These are phyloP conservation scores for Oxyruncus cristatus DNA, from an alignment of 2,113 vertebrate genomes.

Conservation along the genomic window DNA sequence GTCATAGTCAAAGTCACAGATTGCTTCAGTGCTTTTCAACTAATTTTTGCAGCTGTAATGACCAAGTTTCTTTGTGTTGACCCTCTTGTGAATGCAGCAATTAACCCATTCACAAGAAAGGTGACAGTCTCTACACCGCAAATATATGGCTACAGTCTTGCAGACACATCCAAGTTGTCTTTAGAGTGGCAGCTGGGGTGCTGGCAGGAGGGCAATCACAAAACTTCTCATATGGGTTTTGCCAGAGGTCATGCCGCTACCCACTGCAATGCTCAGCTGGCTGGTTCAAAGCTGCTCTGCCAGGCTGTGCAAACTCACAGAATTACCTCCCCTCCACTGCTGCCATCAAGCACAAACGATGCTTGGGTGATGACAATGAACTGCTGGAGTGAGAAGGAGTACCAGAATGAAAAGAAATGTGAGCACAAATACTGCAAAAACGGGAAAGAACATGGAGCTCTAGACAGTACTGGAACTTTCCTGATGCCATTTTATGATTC, in stretches of 20 bases:
- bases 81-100: background rate
- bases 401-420: background rate
- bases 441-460: background rate
- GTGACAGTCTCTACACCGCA: background rate
- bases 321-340: background rate
- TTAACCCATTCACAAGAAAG: background rate
- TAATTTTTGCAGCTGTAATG: background rate
- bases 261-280: background rate
- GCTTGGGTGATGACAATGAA: background rate
- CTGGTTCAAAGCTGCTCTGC: background rate
- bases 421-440: background rate
- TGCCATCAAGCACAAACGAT: background rate
- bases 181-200: background rate
- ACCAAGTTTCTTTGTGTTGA: background rate
- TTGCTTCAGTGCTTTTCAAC: background rate
- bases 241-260: background rate
- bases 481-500: background rate
- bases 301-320: background rate
- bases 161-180: background rate
- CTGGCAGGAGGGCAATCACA: background rate
- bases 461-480: background rate
- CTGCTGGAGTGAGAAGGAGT: background rate
- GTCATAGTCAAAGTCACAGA: background rate
- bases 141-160: background rate
- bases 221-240: background rate